Percentiles rank a stretch among this genome's conserved stretches.
Evolutionary conservation across 2,888 invertebrate species (phyloP).

Genomic region (Nymphalis c-album): DNA sequence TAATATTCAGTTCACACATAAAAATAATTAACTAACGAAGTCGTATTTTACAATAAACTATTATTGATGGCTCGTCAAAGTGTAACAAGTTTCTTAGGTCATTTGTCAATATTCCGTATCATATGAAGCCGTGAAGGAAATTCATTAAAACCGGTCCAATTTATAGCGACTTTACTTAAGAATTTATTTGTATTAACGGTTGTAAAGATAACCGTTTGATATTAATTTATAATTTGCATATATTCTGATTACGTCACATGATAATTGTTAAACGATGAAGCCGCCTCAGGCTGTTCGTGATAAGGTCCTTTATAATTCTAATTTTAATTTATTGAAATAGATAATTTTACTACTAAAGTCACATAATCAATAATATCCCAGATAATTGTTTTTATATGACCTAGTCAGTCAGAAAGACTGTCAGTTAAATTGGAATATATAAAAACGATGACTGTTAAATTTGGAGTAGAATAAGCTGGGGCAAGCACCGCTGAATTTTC

Average conservation of each 20-base stretch:
- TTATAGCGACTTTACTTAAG: neutral
- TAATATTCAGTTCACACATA: slow-evolving; percentile 1
- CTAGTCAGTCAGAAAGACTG: too few species aligned
- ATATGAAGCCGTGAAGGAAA: neutral
- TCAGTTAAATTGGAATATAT: too few species aligned
- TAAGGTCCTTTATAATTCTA: neutral
- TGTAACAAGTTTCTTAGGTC: neutral
- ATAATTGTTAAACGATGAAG: neutral
- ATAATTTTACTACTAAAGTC: too few species aligned
- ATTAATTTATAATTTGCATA: slow-evolving; percentile 15
- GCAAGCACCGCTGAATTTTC: too few species aligned
- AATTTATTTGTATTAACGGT: slow-evolving; percentile 18
- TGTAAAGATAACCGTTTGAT: slow-evolving; percentile 10
- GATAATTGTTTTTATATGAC: too few species aligned
- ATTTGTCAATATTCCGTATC: neutral
- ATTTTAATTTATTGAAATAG: neutral
- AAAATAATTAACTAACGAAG: slow-evolving; percentile 5
- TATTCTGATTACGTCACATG: neutral
- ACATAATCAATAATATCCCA: too few species aligned
- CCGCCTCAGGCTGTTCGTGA: slow-evolving; percentile 6
- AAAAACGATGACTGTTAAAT: too few species aligned
- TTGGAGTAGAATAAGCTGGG: too few species aligned
- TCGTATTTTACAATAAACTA: slow-evolving; percentile 3
- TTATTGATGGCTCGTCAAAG: slow-evolving; percentile 4
- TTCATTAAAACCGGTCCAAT: slow-evolving; percentile 7